Percentiles rank a stretch among this genome's conserved stretches.
These are phyloP conservation scores for Tenthredo amoena DNA, from an alignment of 2,888 invertebrate species.

Conservation along the genomic window DNA sequence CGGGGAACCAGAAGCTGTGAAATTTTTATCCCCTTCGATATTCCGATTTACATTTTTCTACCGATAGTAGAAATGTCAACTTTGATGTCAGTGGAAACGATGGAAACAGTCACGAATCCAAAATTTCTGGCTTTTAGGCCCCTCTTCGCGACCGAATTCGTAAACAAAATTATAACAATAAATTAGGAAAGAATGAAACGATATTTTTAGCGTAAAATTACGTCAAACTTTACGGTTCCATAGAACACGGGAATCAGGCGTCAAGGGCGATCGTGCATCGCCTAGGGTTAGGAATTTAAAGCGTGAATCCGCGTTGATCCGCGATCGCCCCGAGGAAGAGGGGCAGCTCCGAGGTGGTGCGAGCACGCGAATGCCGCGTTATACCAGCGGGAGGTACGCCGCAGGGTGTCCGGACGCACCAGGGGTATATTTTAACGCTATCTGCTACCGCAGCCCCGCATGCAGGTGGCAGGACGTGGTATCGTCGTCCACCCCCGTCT, in stretches of 20 bases:
- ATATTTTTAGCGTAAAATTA: background rate
- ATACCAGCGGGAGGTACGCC: slow-evolving; percentile 41
- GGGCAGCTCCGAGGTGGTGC: slow-evolving; percentile 29
- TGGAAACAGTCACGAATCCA: background rate
- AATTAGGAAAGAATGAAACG: background rate
- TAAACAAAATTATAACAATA: background rate
- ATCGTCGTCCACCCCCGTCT: slow-evolving; percentile 39
- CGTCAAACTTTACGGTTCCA: slow-evolving; percentile 22
- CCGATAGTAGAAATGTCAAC: background rate
- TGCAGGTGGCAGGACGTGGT: slow-evolving; percentile 42
- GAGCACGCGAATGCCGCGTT: slow-evolving; percentile 49
- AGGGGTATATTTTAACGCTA: slow-evolving; percentile 51
- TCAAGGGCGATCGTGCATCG: slow-evolving; percentile 34
- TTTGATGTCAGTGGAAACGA: background rate
- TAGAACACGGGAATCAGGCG: slow-evolving; percentile 53
- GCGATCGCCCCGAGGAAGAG: background rate
- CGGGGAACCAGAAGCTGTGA: background rate
- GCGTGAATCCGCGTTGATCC: slow-evolving; percentile 44
- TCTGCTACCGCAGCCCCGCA: slow-evolving; percentile 28
- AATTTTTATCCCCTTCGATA: background rate
- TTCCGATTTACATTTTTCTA: background rate
- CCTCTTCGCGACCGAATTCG: background rate
- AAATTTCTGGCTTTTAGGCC: background rate
- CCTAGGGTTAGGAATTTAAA: slow-evolving; percentile 28
- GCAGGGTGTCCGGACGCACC: slow-evolving; percentile 48